Base-by-base conservation (phyloP, 2,888 invertebrate genomes). In the Drosophila rubida region DNA sequence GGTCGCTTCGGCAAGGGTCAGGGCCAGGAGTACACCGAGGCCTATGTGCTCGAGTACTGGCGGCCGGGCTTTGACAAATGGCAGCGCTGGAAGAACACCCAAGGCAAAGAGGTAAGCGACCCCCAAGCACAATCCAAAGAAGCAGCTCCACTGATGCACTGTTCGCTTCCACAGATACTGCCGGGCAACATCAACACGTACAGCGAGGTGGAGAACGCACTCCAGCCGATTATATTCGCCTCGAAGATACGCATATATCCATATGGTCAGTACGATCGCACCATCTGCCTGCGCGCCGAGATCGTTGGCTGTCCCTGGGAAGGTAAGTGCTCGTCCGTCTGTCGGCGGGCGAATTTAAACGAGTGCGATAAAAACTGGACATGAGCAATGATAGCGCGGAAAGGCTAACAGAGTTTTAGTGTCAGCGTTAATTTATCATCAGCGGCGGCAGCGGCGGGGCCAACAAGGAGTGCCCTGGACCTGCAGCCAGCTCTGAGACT, bases 1-100 rank as follows among this genome's bases (percentile, higher is more conserved):
- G 97, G 97, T 30, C 94, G 97, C 46, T 96, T 95, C 88, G 96
- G 96, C 49, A 96, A 96, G 90, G 96, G 97, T 69, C 94, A 95
- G 90, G 97, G 97, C 27, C 95, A 95, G 89, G 97, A 97, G 90
- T 97, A 94, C 90, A 95, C 96, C 27, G 96, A 96, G 90, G 94
- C 94, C 71, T 97, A 95, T 92, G 94, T 95, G 90, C 91, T 97
- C 75, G 96, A 96, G 83, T 96, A 96, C 90, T 95, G 95, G 94
- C 93, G 96, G 58, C 94, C 95, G 7, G 94, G 95, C 37, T 93
- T 95, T 83, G 92, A 93, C 76, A 94, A 94, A 90, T 96, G 96
- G 95, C 93, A 94, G 71, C 93, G 96, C 69, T 96, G 96, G 94
- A 94, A 94, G 91, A 95, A 95, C 91, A 93, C 94, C 74, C 93